Percentiles rank a stretch among this genome's conserved stretches.
These are phyloP conservation scores for Melitaea athalia DNA, from an alignment of 2,888 invertebrate species.

Conservation along the genomic window DNA sequence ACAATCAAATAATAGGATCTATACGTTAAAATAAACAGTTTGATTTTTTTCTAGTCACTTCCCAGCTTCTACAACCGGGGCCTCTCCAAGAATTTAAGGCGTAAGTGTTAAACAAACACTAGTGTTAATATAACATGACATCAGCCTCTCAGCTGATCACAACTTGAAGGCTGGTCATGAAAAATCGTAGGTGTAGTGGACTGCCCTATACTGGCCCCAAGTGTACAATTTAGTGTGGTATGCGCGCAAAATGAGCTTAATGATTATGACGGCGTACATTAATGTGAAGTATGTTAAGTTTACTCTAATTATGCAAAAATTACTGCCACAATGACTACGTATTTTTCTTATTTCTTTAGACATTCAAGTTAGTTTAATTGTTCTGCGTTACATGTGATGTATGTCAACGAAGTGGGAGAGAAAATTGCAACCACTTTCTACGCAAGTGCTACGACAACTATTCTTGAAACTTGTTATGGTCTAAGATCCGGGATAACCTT, in stretches of 20 bases:
- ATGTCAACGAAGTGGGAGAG: background rate
- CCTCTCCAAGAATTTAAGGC: conserved; percentile 39
- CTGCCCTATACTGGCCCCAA: conserved; percentile 55
- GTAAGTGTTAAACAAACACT: conserved; percentile 58
- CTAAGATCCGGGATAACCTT: too few species aligned
- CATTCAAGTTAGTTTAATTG: too few species aligned
- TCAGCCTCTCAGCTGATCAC: conserved; percentile 73
- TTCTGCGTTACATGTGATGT: too few species aligned
- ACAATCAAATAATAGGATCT: background rate
- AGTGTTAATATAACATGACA: conserved; percentile 63
- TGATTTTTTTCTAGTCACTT: conserved; percentile 8
- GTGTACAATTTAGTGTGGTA: conserved; percentile 35
- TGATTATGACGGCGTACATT: background rate
- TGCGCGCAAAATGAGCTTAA: conserved; percentile 24
- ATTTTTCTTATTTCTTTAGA: too few species aligned
- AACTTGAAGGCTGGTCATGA: conserved; percentile 75
- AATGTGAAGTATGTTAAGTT: background rate
- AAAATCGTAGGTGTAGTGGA: conserved; percentile 53
- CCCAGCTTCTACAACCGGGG: conserved; percentile 30
- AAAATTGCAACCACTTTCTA: background rate
- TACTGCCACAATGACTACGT: too few species aligned
- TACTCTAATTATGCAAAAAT: too few species aligned
- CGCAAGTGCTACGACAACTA: too few species aligned
- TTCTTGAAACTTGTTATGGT: too few species aligned
- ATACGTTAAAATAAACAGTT: background rate